Conservation (phyloP, 2,113 vertebrate species). For the Pica pica region DNA sequence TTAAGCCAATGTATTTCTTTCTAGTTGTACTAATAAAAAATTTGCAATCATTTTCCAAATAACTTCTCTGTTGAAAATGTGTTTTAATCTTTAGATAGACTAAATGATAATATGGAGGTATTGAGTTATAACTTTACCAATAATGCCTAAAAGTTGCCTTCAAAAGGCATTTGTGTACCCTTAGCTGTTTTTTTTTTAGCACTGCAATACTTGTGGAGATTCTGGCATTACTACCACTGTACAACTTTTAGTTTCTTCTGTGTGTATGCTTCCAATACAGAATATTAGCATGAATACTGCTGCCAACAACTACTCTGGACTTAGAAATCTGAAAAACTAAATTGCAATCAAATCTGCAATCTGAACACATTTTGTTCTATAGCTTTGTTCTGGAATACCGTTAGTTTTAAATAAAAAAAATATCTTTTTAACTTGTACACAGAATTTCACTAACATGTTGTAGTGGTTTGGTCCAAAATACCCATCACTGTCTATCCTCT, state of each 20-base stretch:
- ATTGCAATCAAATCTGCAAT: background rate
- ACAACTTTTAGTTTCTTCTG: background rate
- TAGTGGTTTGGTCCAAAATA: too few species aligned
- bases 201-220: background rate
- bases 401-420: background rate
- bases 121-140: background rate
- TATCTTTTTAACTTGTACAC: background rate
- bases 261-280: background rate
- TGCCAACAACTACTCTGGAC: background rate
- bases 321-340: background rate
- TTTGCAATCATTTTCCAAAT: constrained; percentile 9
- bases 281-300: background rate
- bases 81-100: background rate
- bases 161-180: background rate
- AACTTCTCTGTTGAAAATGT: background rate
- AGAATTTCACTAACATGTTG: background rate
- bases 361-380: background rate
- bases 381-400: background rate
- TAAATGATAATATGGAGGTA: rapidly evolving
- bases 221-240: background rate
- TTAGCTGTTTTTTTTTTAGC: background rate
- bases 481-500: too few species aligned
- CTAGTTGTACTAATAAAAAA: constrained; percentile 51
- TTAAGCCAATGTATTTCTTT: background rate
- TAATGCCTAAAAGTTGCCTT: background rate